These are phyloP conservation scores for Coleophora deauratella DNA, from an alignment of 2,888 invertebrate species.

Conservation along the genomic window DNA sequence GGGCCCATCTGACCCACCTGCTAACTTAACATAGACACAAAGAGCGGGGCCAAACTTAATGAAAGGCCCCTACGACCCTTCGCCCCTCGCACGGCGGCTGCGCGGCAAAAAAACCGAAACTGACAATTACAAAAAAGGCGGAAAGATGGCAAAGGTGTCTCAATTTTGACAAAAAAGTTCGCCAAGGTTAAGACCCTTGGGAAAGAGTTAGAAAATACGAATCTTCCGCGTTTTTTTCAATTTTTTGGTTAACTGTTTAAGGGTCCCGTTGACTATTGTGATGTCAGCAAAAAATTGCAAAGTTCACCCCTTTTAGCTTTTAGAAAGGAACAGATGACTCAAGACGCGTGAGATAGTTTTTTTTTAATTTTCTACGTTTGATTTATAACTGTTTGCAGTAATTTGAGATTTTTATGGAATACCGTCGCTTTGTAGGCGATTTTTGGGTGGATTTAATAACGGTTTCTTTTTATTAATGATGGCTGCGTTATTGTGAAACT, in stretches of 20 bases:
- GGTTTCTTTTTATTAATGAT: constrained; percentile 28
- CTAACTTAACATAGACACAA: constrained; percentile 46
- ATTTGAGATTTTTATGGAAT: constrained; percentile 68
- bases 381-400: constrained; percentile 72
- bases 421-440: constrained; percentile 43
- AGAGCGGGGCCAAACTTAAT: constrained; percentile 34
- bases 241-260: constrained; percentile 47
- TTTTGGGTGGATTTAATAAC: constrained; percentile 48
- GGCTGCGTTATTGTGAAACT: neutral
- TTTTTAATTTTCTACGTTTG: constrained; percentile 43
- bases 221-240: constrained; percentile 54
- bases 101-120: constrained; percentile 32
- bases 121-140: constrained; percentile 51
- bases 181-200: constrained; percentile 72
- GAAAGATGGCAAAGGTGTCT: constrained; percentile 73
- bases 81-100: constrained; percentile 33
- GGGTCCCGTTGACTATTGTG: constrained; percentile 54
- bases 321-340: constrained; percentile 58
- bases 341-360: constrained; percentile 66
- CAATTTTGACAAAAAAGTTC: constrained; percentile 58
- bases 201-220: constrained; percentile 67
- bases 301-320: constrained; percentile 70
- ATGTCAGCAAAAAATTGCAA: constrained; percentile 29
- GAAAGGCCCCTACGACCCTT: constrained; percentile 54
- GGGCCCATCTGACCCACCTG: constrained; percentile 62